phyloP scores from a whole-genome alignment of 2,888 invertebrate genomes.

The Pammene aurita region DNA sequence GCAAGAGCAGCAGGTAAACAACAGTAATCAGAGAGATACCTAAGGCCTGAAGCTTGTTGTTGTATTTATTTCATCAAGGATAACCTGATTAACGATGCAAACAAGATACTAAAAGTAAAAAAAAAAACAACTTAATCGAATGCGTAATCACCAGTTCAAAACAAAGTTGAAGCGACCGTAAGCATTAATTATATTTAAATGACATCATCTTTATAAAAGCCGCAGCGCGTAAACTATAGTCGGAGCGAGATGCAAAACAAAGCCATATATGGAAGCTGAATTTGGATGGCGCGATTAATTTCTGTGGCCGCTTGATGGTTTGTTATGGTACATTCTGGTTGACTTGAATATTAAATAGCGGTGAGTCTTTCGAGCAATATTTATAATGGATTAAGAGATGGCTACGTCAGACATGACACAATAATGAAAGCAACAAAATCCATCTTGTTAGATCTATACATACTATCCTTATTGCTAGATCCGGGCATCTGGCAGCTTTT shows the following conservation, averaged over 20 bases:
- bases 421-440: too few species aligned
- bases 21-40: constrained; percentile 11
- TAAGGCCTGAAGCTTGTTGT: constrained; percentile 19
- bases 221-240: constrained; percentile 29
- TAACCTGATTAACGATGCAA: constrained; percentile 50
- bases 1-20: constrained; percentile 24
- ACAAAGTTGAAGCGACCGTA: constrained; percentile 45
- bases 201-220: constrained; percentile 60
- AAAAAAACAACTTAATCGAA: constrained; percentile 56
- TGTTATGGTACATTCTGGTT: constrained; percentile 29
- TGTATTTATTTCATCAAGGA: constrained; percentile 47
- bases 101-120: constrained; percentile 45
- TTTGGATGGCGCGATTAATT: constrained; percentile 26
- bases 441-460: too few species aligned
- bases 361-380: constrained; percentile 15
- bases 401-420: too few species aligned
- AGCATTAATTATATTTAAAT: constrained; percentile 51
- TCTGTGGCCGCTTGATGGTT: constrained; percentile 23
- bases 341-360: constrained; percentile 19
- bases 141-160: constrained; percentile 53
- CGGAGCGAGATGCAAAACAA: constrained; percentile 41
- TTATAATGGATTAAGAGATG: too few species aligned
- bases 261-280: constrained; percentile 38
- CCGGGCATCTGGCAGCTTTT: too few species aligned
- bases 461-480: too few species aligned